These are phyloP conservation scores for Lordiphosa fenestrarum DNA, from an alignment of 2,888 invertebrate genomes.

Conservation along the genomic window DNA sequence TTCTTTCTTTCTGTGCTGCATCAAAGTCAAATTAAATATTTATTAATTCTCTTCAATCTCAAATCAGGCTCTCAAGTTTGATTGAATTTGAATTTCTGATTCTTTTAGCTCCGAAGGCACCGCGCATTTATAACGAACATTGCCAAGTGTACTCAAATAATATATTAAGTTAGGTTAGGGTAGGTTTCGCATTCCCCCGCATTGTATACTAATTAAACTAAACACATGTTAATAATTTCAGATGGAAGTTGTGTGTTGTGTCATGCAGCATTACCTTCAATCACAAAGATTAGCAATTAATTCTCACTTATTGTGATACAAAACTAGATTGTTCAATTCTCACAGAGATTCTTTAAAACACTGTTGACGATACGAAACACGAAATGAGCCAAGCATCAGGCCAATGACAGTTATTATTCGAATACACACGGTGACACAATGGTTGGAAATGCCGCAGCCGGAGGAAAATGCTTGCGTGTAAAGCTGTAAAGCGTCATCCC, in stretches of 20 bases:
- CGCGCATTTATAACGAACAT: too few species aligned
- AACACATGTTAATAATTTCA: too few species aligned
- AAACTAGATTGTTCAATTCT: constrained; percentile 26
- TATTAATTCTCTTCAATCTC: too few species aligned
- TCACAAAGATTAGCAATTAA: constrained; percentile 43
- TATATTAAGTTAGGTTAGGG: too few species aligned
- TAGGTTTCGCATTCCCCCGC: too few species aligned
- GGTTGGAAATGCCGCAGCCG: background rate
- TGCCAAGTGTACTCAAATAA: too few species aligned
- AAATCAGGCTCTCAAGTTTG: too few species aligned
- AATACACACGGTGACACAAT: constrained; percentile 26
- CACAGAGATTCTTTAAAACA: constrained; percentile 21
- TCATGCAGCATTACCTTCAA: background rate
- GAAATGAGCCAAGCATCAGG: constrained; percentile 15
- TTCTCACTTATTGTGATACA: constrained; percentile 43
- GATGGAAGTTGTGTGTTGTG: background rate
- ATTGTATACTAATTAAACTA: too few species aligned
- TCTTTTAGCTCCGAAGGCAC: too few species aligned
- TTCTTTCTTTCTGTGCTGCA: too few species aligned
- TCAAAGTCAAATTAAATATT: too few species aligned
- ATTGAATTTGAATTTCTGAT: too few species aligned
- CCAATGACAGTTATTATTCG: constrained; percentile 33
- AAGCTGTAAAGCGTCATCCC: constrained; percentile 10
- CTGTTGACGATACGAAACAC: constrained; percentile 30
- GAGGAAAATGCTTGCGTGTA: constrained; percentile 27